Base-by-base conservation (phyloP, 2,113 vertebrate species). In the Gymnorhina tibicen region DNA sequence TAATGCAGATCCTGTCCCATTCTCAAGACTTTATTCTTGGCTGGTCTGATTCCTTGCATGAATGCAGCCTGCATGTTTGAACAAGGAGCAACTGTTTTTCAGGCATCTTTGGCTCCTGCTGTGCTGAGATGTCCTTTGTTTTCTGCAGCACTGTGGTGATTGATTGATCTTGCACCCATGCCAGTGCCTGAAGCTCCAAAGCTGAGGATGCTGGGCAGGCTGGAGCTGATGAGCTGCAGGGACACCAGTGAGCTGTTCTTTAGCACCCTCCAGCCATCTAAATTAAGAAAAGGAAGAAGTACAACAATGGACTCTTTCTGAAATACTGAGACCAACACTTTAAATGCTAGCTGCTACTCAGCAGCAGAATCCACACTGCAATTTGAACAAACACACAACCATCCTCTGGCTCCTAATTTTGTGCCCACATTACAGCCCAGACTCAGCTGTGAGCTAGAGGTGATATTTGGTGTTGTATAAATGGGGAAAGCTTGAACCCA, bases 51-150 rank as follows among this genome's bases (percentile, higher is more conserved):
- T 94, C 26, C 32, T 79, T 88, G 42, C 82, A 81, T 67, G 72
- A 68, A 80, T 85, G 50, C 47, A 94, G 55, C 16, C 87, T 84
- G 67, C 85, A 47, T 67, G 85, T 94, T 67, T 70, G 68, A 86
- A 92, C 94, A 96, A 59, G 68, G 42, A 96, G 22, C 22, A 70
- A 74, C 59, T 90, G 47, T 83, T 95, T 95, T 83, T 79, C 66
- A 50, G 70, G 28, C 55, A 58, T 72, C 62, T 82, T 85, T 87
- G 74, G 46, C 63, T 94, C 37, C 47, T 62, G 50, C 13, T 72
- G 32, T 77, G 72, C 63, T 83, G 85, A 91, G 75, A 87, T 80
- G n/a, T 78, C 55, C 81, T 86, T 83, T 95, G 82, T 91, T 91
- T 91, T 93, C 87, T 88, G 52, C 68, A 91, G 55, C 59, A n/a